Base-by-base conservation (phyloP, 2,113 vertebrate species). In the Accipiter virgatus region DNA sequence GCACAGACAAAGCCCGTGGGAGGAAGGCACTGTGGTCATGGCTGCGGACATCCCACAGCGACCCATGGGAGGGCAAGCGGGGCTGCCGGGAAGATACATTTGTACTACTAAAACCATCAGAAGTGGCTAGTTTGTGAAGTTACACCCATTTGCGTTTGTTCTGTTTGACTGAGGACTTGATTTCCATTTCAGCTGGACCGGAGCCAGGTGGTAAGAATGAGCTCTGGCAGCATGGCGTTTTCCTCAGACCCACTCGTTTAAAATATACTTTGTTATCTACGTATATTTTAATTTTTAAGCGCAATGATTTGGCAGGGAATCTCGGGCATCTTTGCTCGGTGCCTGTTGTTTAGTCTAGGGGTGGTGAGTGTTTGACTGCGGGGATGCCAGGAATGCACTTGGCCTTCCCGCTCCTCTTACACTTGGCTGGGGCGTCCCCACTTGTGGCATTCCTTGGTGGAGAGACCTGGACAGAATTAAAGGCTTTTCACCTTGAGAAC, bases 271-370 rank as follows among this genome's bases (percentile, higher is more conserved):
- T 10, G 59, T 91, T 94, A 80, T 91, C 95, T 91, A 3, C 11
- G 13, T 75, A 50, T 84, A 6, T 81, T 95, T 89, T 36, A 29
- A 45, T 81, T 65, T 65, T 65, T 15, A 55, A 65, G 80, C 8
- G 0, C 36, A 32, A 12, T 3, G 22, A 40, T 59, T 79, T 42
- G 71, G 36, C 92, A 45, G 62, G 34, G 66, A 73, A 38, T 45
- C 52, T 62, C 4, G 2, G 15, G 52, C 3, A 2, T 17, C 91
- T 88, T 53, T 61, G 72, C 85, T 93, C 0, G 0, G 12, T 56
- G 90, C 38, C 71, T 52, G 3, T 42, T 86, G 88, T 96, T 97
- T 88, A 92, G 93, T 92, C 90, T 97, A 62, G 65, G 58, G 56
- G 58, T 25, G 78, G 81, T 58, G 91, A 84, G 63, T n/a, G 66